phyloP scores from a whole-genome alignment of 2,797 vertebrate species.

The Megaceryle alcyon region DNA sequence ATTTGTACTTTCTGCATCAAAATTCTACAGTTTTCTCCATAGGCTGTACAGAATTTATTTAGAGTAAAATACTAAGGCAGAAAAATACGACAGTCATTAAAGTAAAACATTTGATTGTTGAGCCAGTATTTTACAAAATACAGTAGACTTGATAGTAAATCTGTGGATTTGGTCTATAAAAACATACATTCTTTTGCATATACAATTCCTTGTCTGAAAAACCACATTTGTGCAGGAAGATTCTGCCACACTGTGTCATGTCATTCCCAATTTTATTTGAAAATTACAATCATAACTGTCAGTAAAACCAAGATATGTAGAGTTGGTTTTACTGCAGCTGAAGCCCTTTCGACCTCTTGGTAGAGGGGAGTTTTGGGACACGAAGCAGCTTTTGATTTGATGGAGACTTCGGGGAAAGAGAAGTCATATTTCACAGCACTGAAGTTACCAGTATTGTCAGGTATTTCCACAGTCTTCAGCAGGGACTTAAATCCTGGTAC shows the following conservation, averaged over 20 bases:
- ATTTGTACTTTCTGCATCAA: not conserved
- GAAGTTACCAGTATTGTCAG: constrained; percentile 72
- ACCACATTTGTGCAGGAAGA: not conserved
- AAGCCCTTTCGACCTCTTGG: not conserved
- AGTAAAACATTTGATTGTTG: not conserved
- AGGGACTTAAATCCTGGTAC: constrained; percentile 78
- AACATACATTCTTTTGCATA: not conserved
- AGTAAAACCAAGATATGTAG: constrained; percentile 48
- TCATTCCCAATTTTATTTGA: constrained; percentile 46
- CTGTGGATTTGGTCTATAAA: not conserved
- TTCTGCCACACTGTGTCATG: not conserved
- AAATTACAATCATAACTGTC: not conserved
- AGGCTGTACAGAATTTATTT: not conserved
- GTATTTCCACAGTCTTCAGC: constrained; percentile 78
- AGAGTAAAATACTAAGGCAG: not conserved
- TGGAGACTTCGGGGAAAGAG: constrained; percentile 60
- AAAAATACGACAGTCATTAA: not conserved
- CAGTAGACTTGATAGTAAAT: not conserved
- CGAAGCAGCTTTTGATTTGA: not conserved
- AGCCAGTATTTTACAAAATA: constrained; percentile 11
- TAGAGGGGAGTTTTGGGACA: constrained; percentile 75
- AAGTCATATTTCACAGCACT: constrained; percentile 86
- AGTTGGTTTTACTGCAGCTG: constrained; percentile 61
- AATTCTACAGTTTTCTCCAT: not conserved
- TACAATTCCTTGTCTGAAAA: not conserved